Percentiles rank a stretch among this genome's conserved stretches.
Conservation (phyloP, 2,888 invertebrate genomes). For the Agonum fuliginosum region DNA sequence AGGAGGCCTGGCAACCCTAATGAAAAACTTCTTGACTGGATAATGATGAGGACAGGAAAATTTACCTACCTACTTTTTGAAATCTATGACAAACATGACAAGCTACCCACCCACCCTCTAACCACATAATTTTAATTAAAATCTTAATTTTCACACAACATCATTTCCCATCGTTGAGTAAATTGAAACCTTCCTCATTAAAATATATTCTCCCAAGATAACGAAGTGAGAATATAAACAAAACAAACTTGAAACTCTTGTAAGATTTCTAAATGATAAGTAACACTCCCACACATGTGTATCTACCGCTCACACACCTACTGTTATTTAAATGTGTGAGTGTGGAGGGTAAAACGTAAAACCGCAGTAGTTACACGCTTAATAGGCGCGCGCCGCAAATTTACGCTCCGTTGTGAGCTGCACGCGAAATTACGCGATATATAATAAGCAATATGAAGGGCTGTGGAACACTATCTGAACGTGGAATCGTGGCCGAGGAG, state of each 20-base stretch:
- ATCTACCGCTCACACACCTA: too few species aligned
- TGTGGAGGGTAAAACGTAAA: constrained; percentile 22
- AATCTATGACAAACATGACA: too few species aligned
- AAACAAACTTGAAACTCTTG: constrained; percentile 15
- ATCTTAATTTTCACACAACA: too few species aligned
- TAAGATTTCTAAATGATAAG: constrained; percentile 26
- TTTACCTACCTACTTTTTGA: too few species aligned
- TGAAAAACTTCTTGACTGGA: too few species aligned
- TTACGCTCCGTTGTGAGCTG: constrained; percentile 24
- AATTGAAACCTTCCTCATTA: not conserved
- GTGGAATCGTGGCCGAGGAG: too few species aligned
- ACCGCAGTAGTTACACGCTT: constrained; percentile 33
- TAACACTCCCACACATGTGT: constrained; percentile 29
- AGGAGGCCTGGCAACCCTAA: too few species aligned
- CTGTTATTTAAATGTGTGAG: too few species aligned
- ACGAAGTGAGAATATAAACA: constrained; percentile 29
- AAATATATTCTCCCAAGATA: constrained; percentile 1
- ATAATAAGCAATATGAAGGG: constrained; percentile 7
- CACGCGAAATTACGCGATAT: constrained; percentile 30
- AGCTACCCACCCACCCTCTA: too few species aligned
- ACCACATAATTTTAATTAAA: too few species aligned
- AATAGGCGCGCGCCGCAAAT: constrained; percentile 35
- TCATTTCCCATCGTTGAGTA: not conserved
- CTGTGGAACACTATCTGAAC: not conserved
- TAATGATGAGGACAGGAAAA: too few species aligned